A percentile compares a stretch with the other conserved stretches of the same genome.
phyloP scores from a whole-genome alignment of 2,113 vertebrate species.

The Menidia beryllina region DNA sequence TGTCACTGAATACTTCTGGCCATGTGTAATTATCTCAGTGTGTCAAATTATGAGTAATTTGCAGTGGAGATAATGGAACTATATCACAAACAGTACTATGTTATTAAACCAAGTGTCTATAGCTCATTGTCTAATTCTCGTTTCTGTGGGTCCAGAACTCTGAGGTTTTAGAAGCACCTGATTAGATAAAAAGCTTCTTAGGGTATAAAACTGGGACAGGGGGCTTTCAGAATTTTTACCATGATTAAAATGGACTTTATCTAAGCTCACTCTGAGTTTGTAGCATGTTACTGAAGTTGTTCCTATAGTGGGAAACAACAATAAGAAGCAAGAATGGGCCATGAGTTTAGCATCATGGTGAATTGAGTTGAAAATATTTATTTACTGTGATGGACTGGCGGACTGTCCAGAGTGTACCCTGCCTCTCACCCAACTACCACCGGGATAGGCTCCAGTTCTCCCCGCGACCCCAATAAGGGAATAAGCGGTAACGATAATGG shows the following conservation, averaged over 20 bases:
- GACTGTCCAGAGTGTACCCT: too few relatives aligned
- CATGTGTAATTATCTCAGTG: slow-evolving; percentile 27
- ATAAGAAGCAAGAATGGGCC: slow-evolving; percentile 26
- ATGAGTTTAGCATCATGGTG: neutral
- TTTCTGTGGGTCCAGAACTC: slow-evolving; percentile 54
- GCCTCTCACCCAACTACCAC: too few relatives aligned
- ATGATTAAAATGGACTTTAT: slow-evolving; percentile 65
- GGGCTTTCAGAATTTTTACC: slow-evolving; percentile 57
- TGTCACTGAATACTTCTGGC: slow-evolving; percentile 15
- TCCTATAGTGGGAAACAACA: neutral
- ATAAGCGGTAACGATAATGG: too few relatives aligned
- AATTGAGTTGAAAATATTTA: neutral
- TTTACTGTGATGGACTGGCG: too few relatives aligned
- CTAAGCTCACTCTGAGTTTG: slow-evolving; percentile 58
- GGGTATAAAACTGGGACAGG: slow-evolving; percentile 67
- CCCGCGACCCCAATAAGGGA: too few relatives aligned
- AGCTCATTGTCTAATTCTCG: slow-evolving; percentile 40
- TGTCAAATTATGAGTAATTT: slow-evolving; percentile 35
- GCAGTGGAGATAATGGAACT: slow-evolving; percentile 20
- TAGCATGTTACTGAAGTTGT: slow-evolving; percentile 26
- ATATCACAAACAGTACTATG: slow-evolving; percentile 13
- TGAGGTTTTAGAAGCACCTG: slow-evolving; percentile 48
- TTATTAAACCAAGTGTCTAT: slow-evolving; percentile 9
- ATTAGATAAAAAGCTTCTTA: slow-evolving; percentile 70
- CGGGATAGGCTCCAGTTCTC: too few relatives aligned